phyloP scores from a whole-genome alignment of 2,113 vertebrate genomes.

The Gambusia affinis region DNA sequence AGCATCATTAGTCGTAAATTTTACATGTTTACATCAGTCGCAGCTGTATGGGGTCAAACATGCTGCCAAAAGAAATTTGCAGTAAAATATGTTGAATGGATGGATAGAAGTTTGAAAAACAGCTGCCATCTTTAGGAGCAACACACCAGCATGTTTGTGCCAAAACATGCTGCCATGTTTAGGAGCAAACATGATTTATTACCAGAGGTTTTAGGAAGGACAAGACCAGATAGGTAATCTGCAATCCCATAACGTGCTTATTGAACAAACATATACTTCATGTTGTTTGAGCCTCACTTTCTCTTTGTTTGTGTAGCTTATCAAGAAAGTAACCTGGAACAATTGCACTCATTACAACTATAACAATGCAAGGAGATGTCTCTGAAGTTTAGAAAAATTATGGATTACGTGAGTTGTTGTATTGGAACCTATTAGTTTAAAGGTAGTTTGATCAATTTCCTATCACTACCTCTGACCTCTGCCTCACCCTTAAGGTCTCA shows the following conservation, averaged over 20 bases:
- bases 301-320: constrained; percentile 64
- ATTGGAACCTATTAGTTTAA: background rate
- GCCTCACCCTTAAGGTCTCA: constrained; percentile 9
- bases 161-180: too few species aligned
- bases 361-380: background rate
- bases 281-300: constrained; percentile 74
- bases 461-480: constrained; percentile 5
- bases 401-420: background rate
- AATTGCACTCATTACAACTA: constrained; percentile 15
- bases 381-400: background rate
- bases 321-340: constrained; percentile 82
- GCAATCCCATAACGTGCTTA: background rate
- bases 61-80: too few species aligned
- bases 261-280: background rate
- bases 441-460: background rate
- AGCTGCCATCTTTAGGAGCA: too few species aligned
- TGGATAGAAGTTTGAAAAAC: too few species aligned
- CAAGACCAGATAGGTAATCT: background rate
- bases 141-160: too few species aligned
- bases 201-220: background rate
- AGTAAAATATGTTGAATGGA: too few species aligned
- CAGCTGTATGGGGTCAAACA: too few species aligned
- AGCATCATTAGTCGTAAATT: too few species aligned
- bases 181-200: too few species aligned
- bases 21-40: too few species aligned